Percentiles rank a stretch among this genome's conserved stretches.
Evolutionary conservation across 2,797 vertebrate species (phyloP).

Genomic region (Thalassophryne amazonica): DNA sequence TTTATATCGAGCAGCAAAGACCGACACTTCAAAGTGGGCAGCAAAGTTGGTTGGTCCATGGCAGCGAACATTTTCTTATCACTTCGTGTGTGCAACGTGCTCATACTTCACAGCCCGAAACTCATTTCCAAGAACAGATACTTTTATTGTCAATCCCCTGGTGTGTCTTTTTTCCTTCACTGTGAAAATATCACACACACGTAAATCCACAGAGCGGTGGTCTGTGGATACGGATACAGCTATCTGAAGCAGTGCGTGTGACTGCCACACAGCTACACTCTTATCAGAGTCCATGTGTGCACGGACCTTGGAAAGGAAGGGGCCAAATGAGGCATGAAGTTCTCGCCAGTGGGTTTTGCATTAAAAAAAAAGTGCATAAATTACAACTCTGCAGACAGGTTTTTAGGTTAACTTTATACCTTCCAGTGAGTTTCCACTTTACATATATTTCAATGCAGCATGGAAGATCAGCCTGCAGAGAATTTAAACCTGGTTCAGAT

Average conservation of each 20-base stretch:
- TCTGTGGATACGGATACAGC: constrained; percentile 27
- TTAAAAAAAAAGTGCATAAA: not conserved
- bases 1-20: constrained; percentile 35
- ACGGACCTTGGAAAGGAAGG: constrained; percentile 34
- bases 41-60: constrained; percentile 38
- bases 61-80: constrained; percentile 60
- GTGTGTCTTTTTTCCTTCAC: not conserved
- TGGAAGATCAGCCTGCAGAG: not conserved
- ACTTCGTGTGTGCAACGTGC: constrained; percentile 35
- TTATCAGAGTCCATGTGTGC: constrained; percentile 23
- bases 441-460: not conserved
- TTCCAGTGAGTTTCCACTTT: not conserved
- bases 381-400: not conserved
- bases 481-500: not conserved
- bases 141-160: constrained; percentile 34
- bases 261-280: constrained; percentile 9
- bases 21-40: constrained; percentile 54
- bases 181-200: constrained; percentile 42
- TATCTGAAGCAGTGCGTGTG: constrained; percentile 18
- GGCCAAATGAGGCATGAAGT: not conserved
- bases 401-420: not conserved
- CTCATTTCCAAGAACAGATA: constrained; percentile 27
- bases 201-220: constrained; percentile 16
- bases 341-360: not conserved
- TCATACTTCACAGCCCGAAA: constrained; percentile 30